A percentile compares a stretch with the other conserved stretches of the same genome.
These are phyloP conservation scores for Pomacea canaliculata DNA, from an alignment of 2,888 invertebrate species.

Conservation along the genomic window DNA sequence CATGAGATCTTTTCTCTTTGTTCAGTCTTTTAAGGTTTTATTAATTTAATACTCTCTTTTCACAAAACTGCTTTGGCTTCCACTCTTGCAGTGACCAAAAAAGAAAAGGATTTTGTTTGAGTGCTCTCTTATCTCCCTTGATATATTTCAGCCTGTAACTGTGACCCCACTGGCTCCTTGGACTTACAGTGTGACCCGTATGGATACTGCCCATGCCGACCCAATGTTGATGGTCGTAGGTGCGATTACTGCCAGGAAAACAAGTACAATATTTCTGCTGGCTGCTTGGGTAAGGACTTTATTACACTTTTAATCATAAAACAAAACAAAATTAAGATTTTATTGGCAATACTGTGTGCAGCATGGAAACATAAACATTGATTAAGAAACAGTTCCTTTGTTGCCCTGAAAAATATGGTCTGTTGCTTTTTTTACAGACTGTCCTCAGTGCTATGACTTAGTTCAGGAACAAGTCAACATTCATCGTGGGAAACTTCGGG, in stretches of 20 bases:
- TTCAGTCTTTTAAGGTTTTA: too few species aligned
- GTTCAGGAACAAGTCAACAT: slow-evolving; percentile 87
- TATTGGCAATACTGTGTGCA: not conserved
- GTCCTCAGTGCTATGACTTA: slow-evolving; percentile 94
- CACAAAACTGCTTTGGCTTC: too few species aligned
- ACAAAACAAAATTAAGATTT: not conserved
- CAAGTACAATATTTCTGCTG: slow-evolving; percentile 89
- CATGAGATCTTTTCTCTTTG: too few species aligned
- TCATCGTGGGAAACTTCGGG: slow-evolving; percentile 69
- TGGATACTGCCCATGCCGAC: slow-evolving; percentile 75
- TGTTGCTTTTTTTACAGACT: slow-evolving; percentile 69
- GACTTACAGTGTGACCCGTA: slow-evolving; percentile 86
- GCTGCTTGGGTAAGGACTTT: slow-evolving; percentile 71
- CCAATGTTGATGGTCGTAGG: slow-evolving; percentile 86
- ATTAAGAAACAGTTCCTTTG: too few species aligned
- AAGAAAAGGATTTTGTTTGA: too few species aligned
- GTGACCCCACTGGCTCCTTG: slow-evolving; percentile 84
- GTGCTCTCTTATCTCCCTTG: too few species aligned
- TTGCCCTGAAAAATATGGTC: too few species aligned
- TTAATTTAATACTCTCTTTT: too few species aligned
- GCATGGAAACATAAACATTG: too few species aligned
- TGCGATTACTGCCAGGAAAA: slow-evolving; percentile 98
- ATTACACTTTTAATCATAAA: not conserved
- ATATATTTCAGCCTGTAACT: slow-evolving; percentile 78
- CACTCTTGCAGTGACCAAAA: too few species aligned